Conservation (phyloP, 2,113 vertebrate genomes). For the Aviceda subcristata region DNA sequence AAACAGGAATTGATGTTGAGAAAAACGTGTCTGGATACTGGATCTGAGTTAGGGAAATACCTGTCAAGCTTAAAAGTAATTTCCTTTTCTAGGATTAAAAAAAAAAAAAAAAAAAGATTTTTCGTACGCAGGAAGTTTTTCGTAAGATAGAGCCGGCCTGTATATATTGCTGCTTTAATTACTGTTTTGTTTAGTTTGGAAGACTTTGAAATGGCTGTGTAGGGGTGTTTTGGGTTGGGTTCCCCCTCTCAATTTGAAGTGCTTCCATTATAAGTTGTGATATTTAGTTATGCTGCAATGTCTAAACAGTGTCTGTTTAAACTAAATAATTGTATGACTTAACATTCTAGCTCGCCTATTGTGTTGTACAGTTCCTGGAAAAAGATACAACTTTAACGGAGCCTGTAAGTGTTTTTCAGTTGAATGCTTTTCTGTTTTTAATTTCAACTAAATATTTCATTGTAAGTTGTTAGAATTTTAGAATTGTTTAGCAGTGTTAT, state of each 20-base stretch:
- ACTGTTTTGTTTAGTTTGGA: slow-evolving; percentile 28
- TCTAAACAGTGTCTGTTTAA: slow-evolving; percentile 1
- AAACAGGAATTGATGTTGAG: background rate
- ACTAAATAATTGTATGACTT: slow-evolving; percentile 42
- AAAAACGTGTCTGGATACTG: background rate
- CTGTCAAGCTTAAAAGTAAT: background rate
- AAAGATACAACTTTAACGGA: slow-evolving; percentile 97
- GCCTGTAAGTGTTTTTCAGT: slow-evolving; percentile 78
- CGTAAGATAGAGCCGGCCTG: background rate
- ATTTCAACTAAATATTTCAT: background rate
- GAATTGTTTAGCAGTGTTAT: background rate
- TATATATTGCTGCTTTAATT: slow-evolving; percentile 36
- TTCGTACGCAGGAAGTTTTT: background rate
- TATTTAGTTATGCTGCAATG: background rate
- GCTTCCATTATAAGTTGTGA: background rate
- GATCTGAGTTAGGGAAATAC: background rate
- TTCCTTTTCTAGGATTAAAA: background rate
- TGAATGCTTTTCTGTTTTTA: background rate
- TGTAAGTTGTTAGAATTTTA: background rate
- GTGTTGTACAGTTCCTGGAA: slow-evolving; percentile 98
- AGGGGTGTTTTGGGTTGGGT: background rate
- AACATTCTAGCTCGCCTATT: slow-evolving; percentile 90
- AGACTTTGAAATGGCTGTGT: background rate
- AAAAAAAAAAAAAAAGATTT: background rate
- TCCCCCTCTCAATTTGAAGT: background rate